phyloP scores from a whole-genome alignment of 2,113 vertebrate species.

The Triplophysa siluroides region DNA sequence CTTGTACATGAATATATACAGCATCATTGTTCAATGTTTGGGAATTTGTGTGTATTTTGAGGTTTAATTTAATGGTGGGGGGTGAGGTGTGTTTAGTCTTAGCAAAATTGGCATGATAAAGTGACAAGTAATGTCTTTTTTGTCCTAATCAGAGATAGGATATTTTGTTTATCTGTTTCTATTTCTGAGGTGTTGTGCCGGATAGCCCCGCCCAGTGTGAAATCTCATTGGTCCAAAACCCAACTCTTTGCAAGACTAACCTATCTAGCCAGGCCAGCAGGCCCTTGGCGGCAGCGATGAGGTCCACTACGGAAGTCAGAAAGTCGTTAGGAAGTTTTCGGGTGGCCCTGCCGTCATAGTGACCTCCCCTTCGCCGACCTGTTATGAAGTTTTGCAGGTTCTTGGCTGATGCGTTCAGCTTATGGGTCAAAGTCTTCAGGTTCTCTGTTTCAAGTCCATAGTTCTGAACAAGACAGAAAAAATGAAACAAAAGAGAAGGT shows the following conservation, averaged over 20 bases:
- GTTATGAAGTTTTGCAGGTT: constrained; percentile 95
- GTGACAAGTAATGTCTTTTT: no score
- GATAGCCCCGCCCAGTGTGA: background rate
- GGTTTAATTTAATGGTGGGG: no score
- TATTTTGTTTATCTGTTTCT: no score
- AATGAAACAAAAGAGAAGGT: background rate
- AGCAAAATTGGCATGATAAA: no score
- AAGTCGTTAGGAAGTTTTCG: constrained; percentile 93
- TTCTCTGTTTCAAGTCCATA: constrained; percentile 97
- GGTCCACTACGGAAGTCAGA: constrained; percentile 94
- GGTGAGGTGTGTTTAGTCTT: no score
- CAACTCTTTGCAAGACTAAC: constrained; percentile 72
- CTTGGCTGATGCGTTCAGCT: constrained; percentile 87
- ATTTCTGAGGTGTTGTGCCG: no score
- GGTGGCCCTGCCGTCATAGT: constrained; percentile 86
- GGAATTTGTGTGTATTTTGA: background rate
- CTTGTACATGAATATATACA: constrained; percentile 4
- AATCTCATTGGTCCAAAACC: background rate
- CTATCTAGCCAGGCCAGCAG: constrained; percentile 93
- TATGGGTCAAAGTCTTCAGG: constrained; percentile 93
- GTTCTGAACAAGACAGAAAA: constrained; percentile 77
- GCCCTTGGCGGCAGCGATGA: constrained; percentile 94
- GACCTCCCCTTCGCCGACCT: constrained; percentile 81
- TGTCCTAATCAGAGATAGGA: no score
- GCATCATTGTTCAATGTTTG: background rate